A percentile compares a stretch with the other conserved stretches of the same genome.
Evolutionary conservation across 2,113 vertebrate species (phyloP).

Genomic region (Hipposideros armiger): DNA sequence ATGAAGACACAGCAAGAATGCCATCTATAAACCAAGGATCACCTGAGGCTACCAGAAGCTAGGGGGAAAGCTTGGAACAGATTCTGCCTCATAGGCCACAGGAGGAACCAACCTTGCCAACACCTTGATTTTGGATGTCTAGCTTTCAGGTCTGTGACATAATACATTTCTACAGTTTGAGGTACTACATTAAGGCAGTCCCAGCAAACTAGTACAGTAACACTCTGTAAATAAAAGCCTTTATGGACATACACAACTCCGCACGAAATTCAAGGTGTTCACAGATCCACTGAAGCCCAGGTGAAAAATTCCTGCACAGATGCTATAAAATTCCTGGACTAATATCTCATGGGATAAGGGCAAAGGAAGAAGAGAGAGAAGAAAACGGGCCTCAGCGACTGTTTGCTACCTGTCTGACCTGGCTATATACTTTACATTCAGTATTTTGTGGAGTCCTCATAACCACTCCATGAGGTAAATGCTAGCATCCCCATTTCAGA

Average conservation of each 20-base stretch:
- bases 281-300: not conserved
- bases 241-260: not conserved
- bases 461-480: not conserved
- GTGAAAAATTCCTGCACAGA: not conserved
- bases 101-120: not conserved
- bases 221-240: not conserved
- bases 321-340: not conserved
- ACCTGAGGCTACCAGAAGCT: not conserved
- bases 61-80: not conserved
- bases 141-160: not conserved
- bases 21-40: not conserved
- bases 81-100: not conserved
- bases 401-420: not conserved
- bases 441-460: not conserved
- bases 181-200: not conserved
- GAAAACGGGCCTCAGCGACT: not conserved
- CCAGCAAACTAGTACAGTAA: not conserved
- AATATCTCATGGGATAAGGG: not conserved
- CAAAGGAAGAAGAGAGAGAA: conserved; percentile 11
- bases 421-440: not conserved
- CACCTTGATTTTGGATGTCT: not conserved
- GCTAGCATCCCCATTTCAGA: not conserved
- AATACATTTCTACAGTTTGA: not conserved
- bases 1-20: not conserved
- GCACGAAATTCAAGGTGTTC: not conserved